Base-by-base conservation (phyloP, 2,113 vertebrate genomes). In the Lepus europaeus region DNA sequence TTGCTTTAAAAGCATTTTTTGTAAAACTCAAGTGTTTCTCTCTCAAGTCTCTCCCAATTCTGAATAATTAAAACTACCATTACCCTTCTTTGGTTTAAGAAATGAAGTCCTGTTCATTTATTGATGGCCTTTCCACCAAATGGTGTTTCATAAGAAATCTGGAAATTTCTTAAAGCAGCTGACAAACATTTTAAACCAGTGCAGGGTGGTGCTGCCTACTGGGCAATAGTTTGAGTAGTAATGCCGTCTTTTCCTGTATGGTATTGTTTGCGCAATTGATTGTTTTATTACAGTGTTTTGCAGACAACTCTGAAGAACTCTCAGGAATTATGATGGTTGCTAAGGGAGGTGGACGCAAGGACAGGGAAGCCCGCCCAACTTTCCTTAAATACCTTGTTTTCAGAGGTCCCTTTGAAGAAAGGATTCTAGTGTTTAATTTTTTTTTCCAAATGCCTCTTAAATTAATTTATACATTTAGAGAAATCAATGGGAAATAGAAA, bases 51-150 rank as follows among this genome's bases (percentile, higher is more conserved):
- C n/a, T 87, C 56, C 69, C 27, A 92, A 8, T 66, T 96, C 39
- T 93, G 68, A 94, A 92, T 87, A 91, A 73, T 89, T 76, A 81
- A 89, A 91, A 97, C 91, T 72, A 61, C 19, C 29, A 2, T 77
- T 89, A 77, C 4, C 79, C n/a, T 73, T 25, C 31, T 74, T 90
- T 82, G 31, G 29, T 87, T 93, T 84, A 89, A 51, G 23, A 77
- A 88, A 83, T 91, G 33, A 95, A 73, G 70, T 93, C 45, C 70
- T 70, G 22, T 61, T 85, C 82, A 33, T n/a, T 4, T 63, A 13
- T 17, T 39, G 17, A 49, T 86, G 14, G 5, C n/a, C 13, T 68
- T 2, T 69, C 17, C 13, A 83, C 45, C 25, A 51, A 66, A 49
- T 8, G 68, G 4, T 27, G 39, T 83, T 87, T 82, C 8, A 23